Evolutionary conservation across 2,888 invertebrate species (phyloP).

Genomic region (Selenia dentaria): DNA sequence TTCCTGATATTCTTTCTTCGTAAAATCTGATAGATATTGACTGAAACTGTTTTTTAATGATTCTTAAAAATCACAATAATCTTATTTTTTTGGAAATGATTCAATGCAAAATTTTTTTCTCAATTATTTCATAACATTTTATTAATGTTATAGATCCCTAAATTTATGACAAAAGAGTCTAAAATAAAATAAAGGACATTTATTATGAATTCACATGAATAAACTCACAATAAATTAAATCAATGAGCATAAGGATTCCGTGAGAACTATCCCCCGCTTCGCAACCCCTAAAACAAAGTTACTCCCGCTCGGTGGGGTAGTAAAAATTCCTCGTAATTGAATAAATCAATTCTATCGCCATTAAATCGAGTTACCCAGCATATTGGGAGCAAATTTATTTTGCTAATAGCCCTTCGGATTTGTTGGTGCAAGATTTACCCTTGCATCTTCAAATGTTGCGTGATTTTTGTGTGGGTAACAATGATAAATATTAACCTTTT

Average conservation of each 20-base stretch:
- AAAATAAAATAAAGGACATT: too few relatives aligned
- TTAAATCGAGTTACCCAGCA: conserved; percentile 84
- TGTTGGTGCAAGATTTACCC: conserved; percentile 60
- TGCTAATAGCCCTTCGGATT: conserved; percentile 74
- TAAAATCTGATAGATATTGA: too few relatives aligned
- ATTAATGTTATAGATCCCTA: too few relatives aligned
- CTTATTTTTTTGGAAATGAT: too few relatives aligned
- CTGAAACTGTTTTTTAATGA: too few relatives aligned
- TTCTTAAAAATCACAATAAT: too few relatives aligned
- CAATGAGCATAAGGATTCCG: conserved; percentile 64
- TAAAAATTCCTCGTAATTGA: conserved; percentile 84
- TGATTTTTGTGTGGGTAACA: too few relatives aligned
- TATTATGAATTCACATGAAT: conserved; percentile 6
- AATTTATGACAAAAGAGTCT: too few relatives aligned
- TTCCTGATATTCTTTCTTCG: too few relatives aligned
- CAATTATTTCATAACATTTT: too few relatives aligned
- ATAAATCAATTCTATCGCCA: conserved; percentile 84
- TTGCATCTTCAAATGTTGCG: conserved; percentile 26
- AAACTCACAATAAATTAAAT: conserved; percentile 48
- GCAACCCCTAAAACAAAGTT: conserved; percentile 78
- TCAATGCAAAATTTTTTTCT: too few relatives aligned
- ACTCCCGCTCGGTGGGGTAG: conserved; percentile 74
- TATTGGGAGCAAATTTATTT: conserved; percentile 85
- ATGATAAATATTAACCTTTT: too few relatives aligned
- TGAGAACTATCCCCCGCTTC: conserved; percentile 70